Evolutionary conservation across 2,113 vertebrate species (phyloP).

Genomic region (Dicentrarchus labrax): DNA sequence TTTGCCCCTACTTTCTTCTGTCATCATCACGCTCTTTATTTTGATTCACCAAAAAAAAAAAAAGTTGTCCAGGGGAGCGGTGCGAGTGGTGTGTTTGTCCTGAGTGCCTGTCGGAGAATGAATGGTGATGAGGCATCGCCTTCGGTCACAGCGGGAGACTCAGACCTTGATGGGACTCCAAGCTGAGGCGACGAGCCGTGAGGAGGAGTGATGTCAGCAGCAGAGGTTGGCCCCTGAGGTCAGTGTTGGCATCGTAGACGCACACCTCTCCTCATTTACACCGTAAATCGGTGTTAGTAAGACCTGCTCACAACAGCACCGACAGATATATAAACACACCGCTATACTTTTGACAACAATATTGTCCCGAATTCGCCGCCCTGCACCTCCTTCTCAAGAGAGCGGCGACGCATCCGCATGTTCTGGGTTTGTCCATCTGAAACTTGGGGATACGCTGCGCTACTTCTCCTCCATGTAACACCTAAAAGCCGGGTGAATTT

Average conservation of each 20-base stretch:
- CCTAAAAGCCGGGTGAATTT: background rate
- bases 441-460: background rate
- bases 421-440: background rate
- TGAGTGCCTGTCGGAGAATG: constrained; percentile 70
- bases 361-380: background rate
- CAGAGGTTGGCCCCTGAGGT: constrained; percentile 80
- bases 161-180: constrained; percentile 72
- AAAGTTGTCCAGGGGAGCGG: constrained; percentile 51
- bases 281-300: background rate
- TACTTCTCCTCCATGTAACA: background rate
- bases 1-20: constrained; percentile 85
- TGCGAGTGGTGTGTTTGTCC: constrained; percentile 58
- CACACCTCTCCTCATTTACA: constrained; percentile 58
- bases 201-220: constrained; percentile 83
- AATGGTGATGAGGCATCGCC: constrained; percentile 79
- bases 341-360: constrained; percentile 22
- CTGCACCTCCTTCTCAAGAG: constrained; percentile 26
- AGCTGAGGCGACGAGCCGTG: constrained; percentile 69
- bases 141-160: constrained; percentile 78
- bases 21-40: constrained; percentile 73
- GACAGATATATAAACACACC: background rate
- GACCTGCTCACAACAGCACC: background rate
- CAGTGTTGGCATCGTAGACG: constrained; percentile 51
- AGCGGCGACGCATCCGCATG: background rate
- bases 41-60: background rate